phyloP scores from a whole-genome alignment of 2,113 vertebrate species.

The Phaetusa simplex region DNA sequence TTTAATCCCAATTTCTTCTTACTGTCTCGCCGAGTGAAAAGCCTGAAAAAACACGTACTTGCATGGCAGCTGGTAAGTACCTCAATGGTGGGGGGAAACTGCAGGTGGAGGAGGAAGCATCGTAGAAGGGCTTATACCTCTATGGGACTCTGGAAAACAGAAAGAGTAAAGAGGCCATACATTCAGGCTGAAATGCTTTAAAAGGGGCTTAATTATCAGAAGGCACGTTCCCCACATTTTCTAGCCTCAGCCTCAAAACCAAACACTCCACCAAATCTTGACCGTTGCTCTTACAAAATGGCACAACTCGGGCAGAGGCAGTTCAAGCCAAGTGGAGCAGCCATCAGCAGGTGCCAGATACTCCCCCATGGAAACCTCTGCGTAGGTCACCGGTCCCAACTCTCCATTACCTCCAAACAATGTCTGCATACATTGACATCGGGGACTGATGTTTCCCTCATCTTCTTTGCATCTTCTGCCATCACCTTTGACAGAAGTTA shows the following conservation, averaged over 20 bases:
- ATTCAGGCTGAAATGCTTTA: not conserved
- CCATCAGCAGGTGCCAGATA: not conserved
- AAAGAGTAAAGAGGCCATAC: not conserved
- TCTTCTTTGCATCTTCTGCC: not conserved
- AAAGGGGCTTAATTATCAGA: not conserved
- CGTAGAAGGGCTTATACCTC: not conserved
- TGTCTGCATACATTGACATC: not conserved
- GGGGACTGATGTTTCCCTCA: not conserved
- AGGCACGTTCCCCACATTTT: accelerated
- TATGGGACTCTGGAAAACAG: not conserved
- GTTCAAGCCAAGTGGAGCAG: not conserved
- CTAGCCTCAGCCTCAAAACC: not conserved
- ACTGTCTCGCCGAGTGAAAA: not conserved
- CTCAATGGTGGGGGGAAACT: not conserved
- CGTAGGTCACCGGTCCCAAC: not conserved
- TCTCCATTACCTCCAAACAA: not conserved
- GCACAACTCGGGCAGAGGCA: not conserved
- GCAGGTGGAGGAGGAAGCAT: not conserved
- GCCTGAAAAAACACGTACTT: not conserved
- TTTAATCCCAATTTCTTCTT: not conserved
- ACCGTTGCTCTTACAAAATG: not conserved
- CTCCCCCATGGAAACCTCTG: not conserved
- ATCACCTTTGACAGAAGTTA: not conserved
- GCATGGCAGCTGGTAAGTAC: not conserved
- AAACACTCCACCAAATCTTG: not conserved